These are phyloP conservation scores for Leptodactylus fuscus DNA, from an alignment of 2,113 vertebrate genomes.

Conservation along the genomic window DNA sequence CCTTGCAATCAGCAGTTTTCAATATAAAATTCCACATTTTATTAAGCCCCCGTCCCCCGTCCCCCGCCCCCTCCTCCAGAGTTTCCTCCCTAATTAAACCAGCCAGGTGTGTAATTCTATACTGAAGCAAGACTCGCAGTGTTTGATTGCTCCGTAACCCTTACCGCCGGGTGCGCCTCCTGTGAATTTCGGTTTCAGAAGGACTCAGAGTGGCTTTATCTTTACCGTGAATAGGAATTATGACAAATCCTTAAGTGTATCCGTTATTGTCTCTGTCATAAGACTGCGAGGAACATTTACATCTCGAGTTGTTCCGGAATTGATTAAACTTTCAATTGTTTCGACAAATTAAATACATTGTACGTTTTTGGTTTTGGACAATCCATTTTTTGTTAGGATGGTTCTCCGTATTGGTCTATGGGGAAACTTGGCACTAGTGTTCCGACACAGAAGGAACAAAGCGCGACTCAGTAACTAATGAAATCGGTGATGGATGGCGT, in stretches of 20 bases:
- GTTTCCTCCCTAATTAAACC: conserved; percentile 29
- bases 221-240: too few relatives aligned
- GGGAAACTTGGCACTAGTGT: too few relatives aligned
- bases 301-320: background rate
- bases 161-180: background rate
- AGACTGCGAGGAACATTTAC: background rate
- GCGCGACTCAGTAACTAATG: too few relatives aligned
- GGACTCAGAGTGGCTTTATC: background rate
- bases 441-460: too few relatives aligned
- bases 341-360: background rate
- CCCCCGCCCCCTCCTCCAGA: background rate
- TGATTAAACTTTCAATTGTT: background rate
- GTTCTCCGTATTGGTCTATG: too few relatives aligned
- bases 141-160: conserved; percentile 16
- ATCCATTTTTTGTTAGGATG: too few relatives aligned
- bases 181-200: background rate
- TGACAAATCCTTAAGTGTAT: background rate
- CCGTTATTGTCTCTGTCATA: background rate
- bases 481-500: too few relatives aligned
- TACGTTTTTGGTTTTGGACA: background rate
- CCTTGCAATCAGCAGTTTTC: conserved; percentile 6
- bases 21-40: background rate
- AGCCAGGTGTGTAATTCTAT: conserved; percentile 26
- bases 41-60: background rate
- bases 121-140: background rate